Conservation (phyloP, 2,797 vertebrate species). For the Acestrorhynchus altus region DNA sequence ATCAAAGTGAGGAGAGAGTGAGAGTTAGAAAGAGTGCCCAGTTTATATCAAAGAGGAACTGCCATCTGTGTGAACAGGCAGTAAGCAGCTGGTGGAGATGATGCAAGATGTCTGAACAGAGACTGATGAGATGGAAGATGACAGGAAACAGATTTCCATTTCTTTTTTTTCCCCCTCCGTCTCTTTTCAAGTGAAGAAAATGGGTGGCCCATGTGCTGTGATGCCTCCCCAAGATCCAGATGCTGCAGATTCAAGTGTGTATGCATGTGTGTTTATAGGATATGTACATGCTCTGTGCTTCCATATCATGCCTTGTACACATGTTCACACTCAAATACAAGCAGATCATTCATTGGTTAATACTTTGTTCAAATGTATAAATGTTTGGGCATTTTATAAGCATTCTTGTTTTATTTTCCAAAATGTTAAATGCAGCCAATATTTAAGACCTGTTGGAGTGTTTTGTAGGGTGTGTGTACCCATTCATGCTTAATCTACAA, state of each 20-base stretch:
- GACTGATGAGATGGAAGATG: slow-evolving; percentile 97
- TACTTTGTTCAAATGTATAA: too few relatives aligned
- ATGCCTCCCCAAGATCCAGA: slow-evolving; percentile 89
- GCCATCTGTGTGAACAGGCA: slow-evolving; percentile 88
- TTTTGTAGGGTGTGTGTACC: too few relatives aligned
- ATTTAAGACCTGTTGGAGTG: too few relatives aligned
- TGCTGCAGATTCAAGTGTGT: slow-evolving; percentile 79
- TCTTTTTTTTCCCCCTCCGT: slow-evolving; percentile 75
- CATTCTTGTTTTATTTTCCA: too few relatives aligned
- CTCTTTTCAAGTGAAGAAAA: slow-evolving; percentile 81
- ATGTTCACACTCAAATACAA: slow-evolving; percentile 16
- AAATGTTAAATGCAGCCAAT: too few relatives aligned
- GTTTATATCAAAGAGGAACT: slow-evolving; percentile 78
- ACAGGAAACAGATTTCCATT: slow-evolving; percentile 95
- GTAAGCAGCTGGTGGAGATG: slow-evolving; percentile 91
- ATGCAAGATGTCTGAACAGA: slow-evolving; percentile 90
- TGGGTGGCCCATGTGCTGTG: slow-evolving; percentile 77
- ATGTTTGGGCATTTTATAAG: too few relatives aligned
- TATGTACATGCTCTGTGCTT: neutral
- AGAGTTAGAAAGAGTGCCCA: slow-evolving; percentile 48
- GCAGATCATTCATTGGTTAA: too few relatives aligned
- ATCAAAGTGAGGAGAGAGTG: slow-evolving; percentile 49
- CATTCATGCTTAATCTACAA: too few relatives aligned
- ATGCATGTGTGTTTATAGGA: slow-evolving; percentile 17
- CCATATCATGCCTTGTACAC: too few relatives aligned